Conservation (phyloP, 1,140 invertebrate genomes). For the Habropoda laboriosa region DNA sequence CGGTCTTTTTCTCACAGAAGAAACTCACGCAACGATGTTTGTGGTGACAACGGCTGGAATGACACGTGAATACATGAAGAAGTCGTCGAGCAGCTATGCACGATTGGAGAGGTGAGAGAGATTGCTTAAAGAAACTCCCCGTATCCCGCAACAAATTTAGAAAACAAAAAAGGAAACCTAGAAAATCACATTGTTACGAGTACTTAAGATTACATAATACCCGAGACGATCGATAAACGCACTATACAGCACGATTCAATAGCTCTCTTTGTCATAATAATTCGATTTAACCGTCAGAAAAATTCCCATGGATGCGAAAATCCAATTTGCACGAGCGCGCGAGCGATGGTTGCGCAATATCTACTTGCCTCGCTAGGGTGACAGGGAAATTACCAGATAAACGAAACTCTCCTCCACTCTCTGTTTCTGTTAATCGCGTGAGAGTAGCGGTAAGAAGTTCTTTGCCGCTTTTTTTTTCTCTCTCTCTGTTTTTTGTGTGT, state of each 20-base stretch:
- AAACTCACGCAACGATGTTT: constrained; percentile 48
- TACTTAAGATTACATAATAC: neutral
- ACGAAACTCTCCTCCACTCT: neutral
- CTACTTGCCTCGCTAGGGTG: neutral
- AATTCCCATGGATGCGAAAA: neutral
- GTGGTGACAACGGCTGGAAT: constrained; percentile 39
- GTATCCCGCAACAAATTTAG: no score
- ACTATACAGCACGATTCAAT: neutral
- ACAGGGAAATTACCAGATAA: neutral
- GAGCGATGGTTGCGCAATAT: constrained; percentile 18
- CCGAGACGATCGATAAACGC: neutral
- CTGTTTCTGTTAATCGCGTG: constrained; percentile 13
- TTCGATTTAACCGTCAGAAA: neutral
- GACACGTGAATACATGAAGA: constrained; percentile 68
- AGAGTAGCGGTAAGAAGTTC: constrained; percentile 3
- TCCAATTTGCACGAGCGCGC: neutral
- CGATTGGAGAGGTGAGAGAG: constrained; percentile 15
- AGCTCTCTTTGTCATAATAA: neutral
- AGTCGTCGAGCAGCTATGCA: neutral
- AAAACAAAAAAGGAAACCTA: no score
- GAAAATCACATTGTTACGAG: no score
- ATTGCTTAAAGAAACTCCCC: no score
- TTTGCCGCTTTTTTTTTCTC: neutral
- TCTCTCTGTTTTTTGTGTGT: neutral
- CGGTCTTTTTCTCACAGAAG: neutral